A percentile compares a stretch with the other conserved stretches of the same genome.
phyloP scores from a whole-genome alignment of 2,797 vertebrate genomes.

The Rallus crepitans region DNA sequence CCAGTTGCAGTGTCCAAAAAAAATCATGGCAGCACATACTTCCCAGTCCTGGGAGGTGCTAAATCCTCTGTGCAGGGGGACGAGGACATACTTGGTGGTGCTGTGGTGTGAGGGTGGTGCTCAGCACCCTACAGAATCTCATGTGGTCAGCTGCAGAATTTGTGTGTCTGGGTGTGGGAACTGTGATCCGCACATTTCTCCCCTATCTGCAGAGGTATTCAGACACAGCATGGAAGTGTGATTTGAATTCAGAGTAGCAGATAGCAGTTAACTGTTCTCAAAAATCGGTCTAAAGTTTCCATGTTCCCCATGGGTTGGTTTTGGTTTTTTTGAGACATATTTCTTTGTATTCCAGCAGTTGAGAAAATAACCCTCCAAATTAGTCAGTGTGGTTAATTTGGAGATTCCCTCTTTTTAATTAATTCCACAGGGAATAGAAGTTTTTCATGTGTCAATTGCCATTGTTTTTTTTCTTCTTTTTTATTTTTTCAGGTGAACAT shows the following conservation, averaged over 20 bases:
- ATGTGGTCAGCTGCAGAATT: neutral
- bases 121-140: neutral
- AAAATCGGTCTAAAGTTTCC: neutral
- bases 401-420: neutral
- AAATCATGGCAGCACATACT: neutral
- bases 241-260: conserved; percentile 3
- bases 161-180: neutral
- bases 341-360: neutral
- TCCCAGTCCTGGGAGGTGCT: neutral
- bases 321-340: neutral
- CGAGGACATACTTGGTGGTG: neutral
- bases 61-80: neutral
- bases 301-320: neutral
- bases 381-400: neutral
- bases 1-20: neutral
- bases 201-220: conserved; percentile 14
- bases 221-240: neutral
- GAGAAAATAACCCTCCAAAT: neutral
- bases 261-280: neutral
- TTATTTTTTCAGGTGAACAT: conserved; percentile 89
- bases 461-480: conserved; percentile 6
- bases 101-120: neutral
- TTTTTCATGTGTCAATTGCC: neutral
- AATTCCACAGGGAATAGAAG: neutral
- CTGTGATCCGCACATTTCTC: neutral